Evolutionary conservation across 1,140 invertebrate genomes (phyloP), one percentile per base, ranked within the genome.

Genomic region (Drosophila baimaii): DNA sequence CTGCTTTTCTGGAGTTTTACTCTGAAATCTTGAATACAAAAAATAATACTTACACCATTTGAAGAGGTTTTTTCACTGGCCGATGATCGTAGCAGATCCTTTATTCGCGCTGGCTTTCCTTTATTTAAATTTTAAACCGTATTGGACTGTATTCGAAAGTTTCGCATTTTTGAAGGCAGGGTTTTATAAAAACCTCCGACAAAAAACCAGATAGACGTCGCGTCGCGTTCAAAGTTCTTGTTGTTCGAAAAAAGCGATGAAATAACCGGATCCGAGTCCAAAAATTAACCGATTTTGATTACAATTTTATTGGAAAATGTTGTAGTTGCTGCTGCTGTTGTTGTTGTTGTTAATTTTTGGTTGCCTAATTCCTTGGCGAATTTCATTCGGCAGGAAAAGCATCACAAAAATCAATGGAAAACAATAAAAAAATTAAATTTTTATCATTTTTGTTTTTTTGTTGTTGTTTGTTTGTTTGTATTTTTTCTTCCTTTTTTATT

Each of bases 341-440:
- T 44, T 57, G 10, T 12, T 46, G 37, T 59, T 27, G 31, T 37
- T 41, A 57, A 27, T 58, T 71, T 70, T 71, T 55, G 35, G 35
- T 41, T 70, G 63, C 66, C 29, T 39, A 35, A 58, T 72, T 44
- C 74, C 52, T 70, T 35, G 9, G 46, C 70, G 82, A 86, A 85
- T 85, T 86, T 55, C n/a, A 79, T 77, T 86, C 76, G 68, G 33
- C 62, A 69, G 52, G 75, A 81, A 77, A 79, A 59, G 62, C 73
- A 88, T 77, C 79, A 88, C 84, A 79, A 82, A 77, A 80, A 77
- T 73, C 17, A 73, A 73, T 72, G 37, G 41, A 59, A 79, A 88
- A 86, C 79, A 88, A 88, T 70, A 88, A 88, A 88, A 88, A 88
- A 88, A 77, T 84, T 79, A 13, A 64, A 65, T 77, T 83, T 84